Conservation (phyloP, 2,113 vertebrate genomes). For the Ibidorhyncha struthersii region DNA sequence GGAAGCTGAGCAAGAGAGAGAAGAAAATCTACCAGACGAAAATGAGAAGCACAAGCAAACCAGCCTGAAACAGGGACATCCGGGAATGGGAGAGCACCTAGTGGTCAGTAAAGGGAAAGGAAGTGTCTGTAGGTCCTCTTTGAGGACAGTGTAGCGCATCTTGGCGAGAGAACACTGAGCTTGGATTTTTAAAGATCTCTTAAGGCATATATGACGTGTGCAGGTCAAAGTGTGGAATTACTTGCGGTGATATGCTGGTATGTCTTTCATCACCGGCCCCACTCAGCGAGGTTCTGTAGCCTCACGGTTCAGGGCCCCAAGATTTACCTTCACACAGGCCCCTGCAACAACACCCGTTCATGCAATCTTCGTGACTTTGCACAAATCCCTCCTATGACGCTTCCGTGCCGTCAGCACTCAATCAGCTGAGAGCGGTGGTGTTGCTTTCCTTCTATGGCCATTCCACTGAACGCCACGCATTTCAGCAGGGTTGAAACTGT, state of each 20-base stretch:
- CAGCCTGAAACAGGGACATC: constrained; percentile 63
- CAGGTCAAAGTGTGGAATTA: background rate
- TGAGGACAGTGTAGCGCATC: background rate
- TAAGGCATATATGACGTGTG: accelerated
- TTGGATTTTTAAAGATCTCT: background rate
- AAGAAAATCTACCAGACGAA: constrained; percentile 77
- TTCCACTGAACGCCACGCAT: background rate
- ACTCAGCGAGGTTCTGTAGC: background rate
- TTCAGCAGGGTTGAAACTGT: background rate
- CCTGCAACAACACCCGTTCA: background rate
- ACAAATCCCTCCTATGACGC: background rate
- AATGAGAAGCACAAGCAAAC: constrained; percentile 73
- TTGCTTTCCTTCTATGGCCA: background rate
- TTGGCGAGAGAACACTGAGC: background rate
- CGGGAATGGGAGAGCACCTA: constrained; percentile 86
- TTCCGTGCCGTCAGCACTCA: background rate
- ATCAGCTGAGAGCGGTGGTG: background rate
- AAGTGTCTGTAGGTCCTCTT: background rate
- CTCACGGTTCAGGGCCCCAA: no score
- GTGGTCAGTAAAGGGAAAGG: constrained; percentile 79
- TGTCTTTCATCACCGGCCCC: background rate
- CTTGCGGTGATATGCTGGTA: background rate
- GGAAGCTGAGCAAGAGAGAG: constrained; percentile 89
- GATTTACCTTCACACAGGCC: background rate
- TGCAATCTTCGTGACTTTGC: background rate